These are phyloP conservation scores for Thaumatotibia leucotreta DNA, from an alignment of 1,140 invertebrate species.

Conservation along the genomic window DNA sequence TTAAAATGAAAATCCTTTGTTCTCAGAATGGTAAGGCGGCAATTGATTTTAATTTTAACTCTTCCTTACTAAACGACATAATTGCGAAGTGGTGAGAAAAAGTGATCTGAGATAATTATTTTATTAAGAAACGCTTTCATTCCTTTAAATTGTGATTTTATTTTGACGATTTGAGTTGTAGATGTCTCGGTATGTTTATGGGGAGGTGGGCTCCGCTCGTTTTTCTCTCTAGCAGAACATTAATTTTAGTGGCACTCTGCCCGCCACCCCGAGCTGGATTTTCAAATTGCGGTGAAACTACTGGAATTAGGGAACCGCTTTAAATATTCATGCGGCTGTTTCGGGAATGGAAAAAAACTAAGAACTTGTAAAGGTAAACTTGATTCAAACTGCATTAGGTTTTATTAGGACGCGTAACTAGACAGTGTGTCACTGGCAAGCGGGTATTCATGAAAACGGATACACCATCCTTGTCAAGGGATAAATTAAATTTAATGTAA, in stretches of 20 bases:
- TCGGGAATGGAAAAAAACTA: conserved; percentile 7
- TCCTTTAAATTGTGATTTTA: neutral
- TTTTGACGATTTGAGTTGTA: conserved; percentile 26
- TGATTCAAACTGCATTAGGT: neutral
- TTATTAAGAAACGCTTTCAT: neutral
- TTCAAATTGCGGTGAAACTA: conserved; percentile 65
- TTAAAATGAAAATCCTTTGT: conserved; percentile 1
- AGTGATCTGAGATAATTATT: neutral
- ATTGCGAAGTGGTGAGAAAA: neutral
- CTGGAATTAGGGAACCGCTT: conserved; percentile 42
- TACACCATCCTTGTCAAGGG: too few relatives aligned
- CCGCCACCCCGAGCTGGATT: conserved; percentile 54
- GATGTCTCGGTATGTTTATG: conserved; percentile 34
- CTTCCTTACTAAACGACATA: neutral
- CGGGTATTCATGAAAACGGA: too few relatives aligned
- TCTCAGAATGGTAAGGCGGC: neutral
- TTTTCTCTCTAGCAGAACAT: conserved; percentile 73
- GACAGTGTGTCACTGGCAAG: too few relatives aligned
- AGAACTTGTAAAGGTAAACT: neutral
- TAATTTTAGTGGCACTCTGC: conserved; percentile 70
- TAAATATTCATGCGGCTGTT: conserved; percentile 31
- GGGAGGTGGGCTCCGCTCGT: conserved; percentile 54
- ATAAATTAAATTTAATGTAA: too few relatives aligned
- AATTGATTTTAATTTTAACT: conserved; percentile 3
- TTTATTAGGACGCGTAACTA: neutral